phyloP scores from a whole-genome alignment of 2,113 vertebrate species.

The Thryonomys swinderianus region DNA sequence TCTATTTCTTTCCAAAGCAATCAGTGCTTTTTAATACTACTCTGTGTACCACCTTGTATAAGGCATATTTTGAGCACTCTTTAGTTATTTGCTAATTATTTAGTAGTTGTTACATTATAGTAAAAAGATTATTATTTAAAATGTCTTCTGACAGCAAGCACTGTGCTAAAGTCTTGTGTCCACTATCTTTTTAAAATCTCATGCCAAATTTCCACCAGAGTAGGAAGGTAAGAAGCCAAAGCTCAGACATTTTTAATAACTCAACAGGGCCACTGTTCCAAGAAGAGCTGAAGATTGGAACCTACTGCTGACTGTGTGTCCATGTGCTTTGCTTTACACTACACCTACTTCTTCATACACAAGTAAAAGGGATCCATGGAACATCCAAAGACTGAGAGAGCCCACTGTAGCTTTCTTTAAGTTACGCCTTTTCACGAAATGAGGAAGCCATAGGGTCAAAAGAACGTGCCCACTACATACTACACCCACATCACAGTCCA shows the following conservation, averaged over 20 bases:
- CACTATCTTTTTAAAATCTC: neutral
- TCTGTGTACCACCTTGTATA: neutral
- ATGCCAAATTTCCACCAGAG: neutral
- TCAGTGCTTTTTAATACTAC: neutral
- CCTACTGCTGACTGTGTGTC: neutral
- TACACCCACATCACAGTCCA: neutral
- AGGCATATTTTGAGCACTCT: neutral
- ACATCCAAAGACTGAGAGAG: neutral
- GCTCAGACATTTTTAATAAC: neutral
- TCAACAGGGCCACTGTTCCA: neutral
- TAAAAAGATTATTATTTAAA: neutral
- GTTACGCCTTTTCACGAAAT: neutral
- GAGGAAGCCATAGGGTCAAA: neutral
- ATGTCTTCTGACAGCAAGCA: neutral
- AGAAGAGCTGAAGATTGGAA: neutral
- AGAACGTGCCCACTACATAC: neutral
- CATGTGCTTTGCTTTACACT: neutral
- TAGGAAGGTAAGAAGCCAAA: neutral
- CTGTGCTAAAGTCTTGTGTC: neutral
- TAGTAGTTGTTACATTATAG: neutral
- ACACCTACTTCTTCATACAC: neutral
- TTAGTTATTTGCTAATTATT: neutral
- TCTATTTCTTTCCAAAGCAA: neutral
- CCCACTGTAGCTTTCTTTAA: neutral
- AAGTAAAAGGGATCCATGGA: rapidly evolving